Evolutionary conservation across 2,888 invertebrate species (phyloP), one percentile per base, ranked within the genome.

Genomic region (Scaptomyza reducta): DNA sequence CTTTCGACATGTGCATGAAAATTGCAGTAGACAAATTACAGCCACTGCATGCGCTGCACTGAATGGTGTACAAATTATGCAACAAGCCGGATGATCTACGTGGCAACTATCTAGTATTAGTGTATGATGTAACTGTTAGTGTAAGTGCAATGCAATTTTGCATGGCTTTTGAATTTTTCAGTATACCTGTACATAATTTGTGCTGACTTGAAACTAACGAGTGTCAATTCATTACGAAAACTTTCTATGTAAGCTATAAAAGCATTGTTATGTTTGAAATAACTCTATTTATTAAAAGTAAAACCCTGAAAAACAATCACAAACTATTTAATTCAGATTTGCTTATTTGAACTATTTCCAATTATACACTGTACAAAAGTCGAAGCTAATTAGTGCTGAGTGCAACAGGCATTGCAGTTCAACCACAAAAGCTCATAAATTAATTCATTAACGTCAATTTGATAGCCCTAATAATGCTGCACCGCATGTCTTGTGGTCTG

Each of bases 401-500:
- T 70, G 54, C 76, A 65, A 68, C 76, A 64, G 79, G 72, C 72
- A 40, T 40, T 53, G 25, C 35, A 14, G 40, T 27, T 53, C 40
- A 74, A 45, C 80, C 80, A 60, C 84, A 74, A 68, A 66, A 83
- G 78, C 87, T 87, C 85, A 76, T 87, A 87, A 82, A 82, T 82
- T 78, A 87, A 85, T 87, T 85, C 87, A 82, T 82, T 82, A 87
- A 76, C 82, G 85, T 87, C 87, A 85, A 81, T 87, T 87, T 85
- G 76, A 82, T 81, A 65, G 82, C 73, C 76, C 60, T 70, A 81
- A 81, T 87, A 82, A 82, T 75, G 76, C 65, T 16, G 51, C 45
- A 56, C 56, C 57, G 67, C 77, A 63, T 63, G 74, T 60, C 73
- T 54, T 72, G 73, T 11, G 58, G 61, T 68, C 22, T 22, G 57